Evolutionary conservation across 2,888 invertebrate genomes (phyloP).

Genomic region (Helleia helle): DNA sequence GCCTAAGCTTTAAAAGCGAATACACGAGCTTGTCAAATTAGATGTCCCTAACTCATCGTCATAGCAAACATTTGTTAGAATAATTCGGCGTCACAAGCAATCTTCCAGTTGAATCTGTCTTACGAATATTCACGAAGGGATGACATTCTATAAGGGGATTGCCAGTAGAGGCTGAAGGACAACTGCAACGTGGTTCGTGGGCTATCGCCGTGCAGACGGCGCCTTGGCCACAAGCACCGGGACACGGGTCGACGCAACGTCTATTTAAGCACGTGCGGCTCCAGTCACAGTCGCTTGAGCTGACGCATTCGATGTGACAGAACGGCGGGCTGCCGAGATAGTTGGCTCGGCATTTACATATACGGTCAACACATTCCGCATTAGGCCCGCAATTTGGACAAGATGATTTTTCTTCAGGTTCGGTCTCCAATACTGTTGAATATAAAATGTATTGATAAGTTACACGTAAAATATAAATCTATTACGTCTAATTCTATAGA

Average conservation of each 20-base stretch:
- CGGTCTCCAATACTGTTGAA: constrained; percentile 37
- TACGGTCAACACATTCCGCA: constrained; percentile 79
- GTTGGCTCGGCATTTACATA: constrained; percentile 78
- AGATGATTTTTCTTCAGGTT: constrained; percentile 62
- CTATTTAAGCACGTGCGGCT: constrained; percentile 80
- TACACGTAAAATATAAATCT: neutral
- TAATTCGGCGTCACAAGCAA: constrained; percentile 33
- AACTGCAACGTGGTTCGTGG: constrained; percentile 81
- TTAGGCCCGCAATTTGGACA: constrained; percentile 84
- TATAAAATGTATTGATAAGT: constrained; percentile 9
- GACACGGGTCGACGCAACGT: constrained; percentile 83
- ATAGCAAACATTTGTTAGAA: constrained; percentile 20
- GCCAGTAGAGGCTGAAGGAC: constrained; percentile 78
- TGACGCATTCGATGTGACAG: constrained; percentile 81
- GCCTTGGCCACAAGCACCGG: constrained; percentile 82
- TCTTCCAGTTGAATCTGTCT: constrained; percentile 56
- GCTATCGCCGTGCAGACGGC: constrained; percentile 81
- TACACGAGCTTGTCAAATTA: constrained; percentile 35
- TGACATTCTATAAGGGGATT: constrained; percentile 82
- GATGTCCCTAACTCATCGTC: constrained; percentile 9
- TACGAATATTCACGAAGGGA: constrained; percentile 66
- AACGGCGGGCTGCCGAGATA: constrained; percentile 83
- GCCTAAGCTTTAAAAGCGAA: constrained; percentile 71
- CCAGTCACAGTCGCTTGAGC: constrained; percentile 81
- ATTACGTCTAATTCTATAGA: neutral